Conservation (phyloP, 2,888 invertebrate species). For the Metallyticus violacea region DNA sequence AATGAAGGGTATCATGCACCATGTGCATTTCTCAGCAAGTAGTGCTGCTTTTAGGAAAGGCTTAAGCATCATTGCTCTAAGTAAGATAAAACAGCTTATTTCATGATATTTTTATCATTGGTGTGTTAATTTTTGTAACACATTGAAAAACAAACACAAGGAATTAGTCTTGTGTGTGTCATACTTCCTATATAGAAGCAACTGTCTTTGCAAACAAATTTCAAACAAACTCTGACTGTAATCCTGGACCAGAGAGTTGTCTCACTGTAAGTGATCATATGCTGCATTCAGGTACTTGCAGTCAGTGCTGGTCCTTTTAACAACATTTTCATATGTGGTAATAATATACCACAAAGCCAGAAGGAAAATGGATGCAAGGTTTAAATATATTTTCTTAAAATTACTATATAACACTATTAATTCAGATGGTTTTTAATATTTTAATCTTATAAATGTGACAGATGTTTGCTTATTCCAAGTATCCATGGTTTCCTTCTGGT, state of each 20-base stretch:
- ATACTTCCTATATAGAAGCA: neutral
- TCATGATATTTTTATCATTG: neutral
- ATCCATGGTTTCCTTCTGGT: conserved; percentile 3
- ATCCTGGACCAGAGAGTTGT: neutral
- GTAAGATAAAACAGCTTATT: neutral
- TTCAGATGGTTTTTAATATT: neutral
- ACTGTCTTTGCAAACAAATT: neutral
- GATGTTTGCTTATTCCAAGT: neutral
- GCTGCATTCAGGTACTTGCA: conserved; percentile 13
- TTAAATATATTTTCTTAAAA: neutral
- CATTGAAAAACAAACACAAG: neutral
- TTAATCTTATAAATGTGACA: neutral
- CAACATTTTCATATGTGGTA: conserved; percentile 4
- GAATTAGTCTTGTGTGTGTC: neutral
- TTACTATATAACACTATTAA: neutral
- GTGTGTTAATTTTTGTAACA: neutral
- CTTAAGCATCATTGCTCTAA: neutral
- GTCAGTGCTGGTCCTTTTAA: conserved; percentile 12
- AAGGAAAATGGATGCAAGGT: conserved; percentile 6
- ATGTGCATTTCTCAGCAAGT: neutral
- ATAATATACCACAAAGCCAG: neutral
- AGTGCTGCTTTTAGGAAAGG: neutral
- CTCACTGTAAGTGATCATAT: neutral
- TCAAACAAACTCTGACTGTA: neutral
- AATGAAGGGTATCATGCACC: neutral